These are phyloP conservation scores for Gymnarchus niloticus DNA, from an alignment of 2,113 vertebrate species.

Conservation along the genomic window DNA sequence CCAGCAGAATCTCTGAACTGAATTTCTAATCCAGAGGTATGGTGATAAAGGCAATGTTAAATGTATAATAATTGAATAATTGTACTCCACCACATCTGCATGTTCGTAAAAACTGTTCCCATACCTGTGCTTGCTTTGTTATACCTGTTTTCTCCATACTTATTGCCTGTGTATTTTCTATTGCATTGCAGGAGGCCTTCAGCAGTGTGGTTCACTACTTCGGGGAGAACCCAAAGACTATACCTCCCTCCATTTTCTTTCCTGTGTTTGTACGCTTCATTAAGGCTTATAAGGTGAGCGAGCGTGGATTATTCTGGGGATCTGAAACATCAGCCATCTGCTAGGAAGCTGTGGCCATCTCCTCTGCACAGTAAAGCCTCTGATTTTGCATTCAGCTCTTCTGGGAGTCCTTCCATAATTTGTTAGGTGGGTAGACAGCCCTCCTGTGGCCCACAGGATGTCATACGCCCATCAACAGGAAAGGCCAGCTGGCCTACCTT, in stretches of 20 bases:
- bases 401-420: neutral
- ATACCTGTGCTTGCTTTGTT: neutral
- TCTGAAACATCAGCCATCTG: neutral
- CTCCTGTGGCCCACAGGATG: neutral
- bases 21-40: neutral
- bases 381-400: neutral
- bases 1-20: neutral
- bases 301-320: neutral
- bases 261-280: conserved; percentile 93
- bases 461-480: neutral
- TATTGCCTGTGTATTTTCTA: conserved; percentile 1
- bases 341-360: neutral
- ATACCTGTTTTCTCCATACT: neutral
- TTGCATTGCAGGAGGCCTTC: conserved; percentile 78
- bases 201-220: conserved; percentile 90
- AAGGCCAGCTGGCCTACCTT: neutral
- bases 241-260: conserved; percentile 92
- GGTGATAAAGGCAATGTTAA: neutral
- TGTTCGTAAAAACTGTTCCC: neutral
- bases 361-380: neutral
- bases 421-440: neutral
- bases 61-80: neutral
- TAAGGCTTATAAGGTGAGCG: conserved; percentile 87
- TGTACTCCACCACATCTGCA: neutral
- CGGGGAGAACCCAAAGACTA: conserved; percentile 89